A percentile compares a stretch with the other conserved stretches of the same genome.
phyloP scores from a whole-genome alignment of 1,140 invertebrate genomes.

The Drosophila nasuta region DNA sequence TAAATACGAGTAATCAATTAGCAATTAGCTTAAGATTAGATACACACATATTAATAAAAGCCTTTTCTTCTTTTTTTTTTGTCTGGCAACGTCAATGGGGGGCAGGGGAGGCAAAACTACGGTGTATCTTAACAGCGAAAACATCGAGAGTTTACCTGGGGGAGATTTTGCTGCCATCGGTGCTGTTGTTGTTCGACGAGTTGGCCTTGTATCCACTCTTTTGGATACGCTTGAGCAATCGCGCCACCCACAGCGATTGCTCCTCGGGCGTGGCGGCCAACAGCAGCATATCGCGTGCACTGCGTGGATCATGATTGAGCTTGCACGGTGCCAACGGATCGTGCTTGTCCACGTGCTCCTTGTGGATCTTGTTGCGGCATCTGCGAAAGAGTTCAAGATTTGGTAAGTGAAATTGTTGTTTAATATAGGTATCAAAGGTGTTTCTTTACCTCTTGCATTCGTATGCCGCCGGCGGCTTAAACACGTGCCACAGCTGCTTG shows the following conservation, averaged over 20 bases:
- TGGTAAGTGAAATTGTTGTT: too few relatives aligned
- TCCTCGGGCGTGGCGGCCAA: conserved; percentile 93
- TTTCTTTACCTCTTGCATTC: conserved; percentile 93
- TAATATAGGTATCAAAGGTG: too few relatives aligned
- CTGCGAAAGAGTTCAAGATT: conserved; percentile 84
- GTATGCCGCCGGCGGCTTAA: conserved; percentile 97
- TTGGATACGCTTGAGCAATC: conserved; percentile 96
- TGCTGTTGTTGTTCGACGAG: conserved; percentile 87
- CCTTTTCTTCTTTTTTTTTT: conserved; percentile 9
- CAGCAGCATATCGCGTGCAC: conserved; percentile 95
- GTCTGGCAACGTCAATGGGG: conserved; percentile 43
- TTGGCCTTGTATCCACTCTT: conserved; percentile 97
- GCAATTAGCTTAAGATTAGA: conserved; percentile 65
- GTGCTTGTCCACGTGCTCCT: conserved; percentile 96
- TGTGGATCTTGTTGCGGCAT: conserved; percentile 98
- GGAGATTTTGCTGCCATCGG: conserved; percentile 87
- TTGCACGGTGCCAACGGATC: conserved; percentile 94
- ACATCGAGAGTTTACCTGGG: conserved; percentile 86
- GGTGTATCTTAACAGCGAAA: neutral
- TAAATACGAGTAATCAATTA: conserved; percentile 57
- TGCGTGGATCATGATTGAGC: conserved; percentile 96
- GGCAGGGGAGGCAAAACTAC: neutral
- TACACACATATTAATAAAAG: conserved; percentile 34
- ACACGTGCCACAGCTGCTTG: conserved; percentile 98
- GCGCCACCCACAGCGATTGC: conserved; percentile 96